Percentiles rank a stretch among this genome's conserved stretches.
phyloP scores from a whole-genome alignment of 2,888 invertebrate genomes.

The Silvanus unidentatus region DNA sequence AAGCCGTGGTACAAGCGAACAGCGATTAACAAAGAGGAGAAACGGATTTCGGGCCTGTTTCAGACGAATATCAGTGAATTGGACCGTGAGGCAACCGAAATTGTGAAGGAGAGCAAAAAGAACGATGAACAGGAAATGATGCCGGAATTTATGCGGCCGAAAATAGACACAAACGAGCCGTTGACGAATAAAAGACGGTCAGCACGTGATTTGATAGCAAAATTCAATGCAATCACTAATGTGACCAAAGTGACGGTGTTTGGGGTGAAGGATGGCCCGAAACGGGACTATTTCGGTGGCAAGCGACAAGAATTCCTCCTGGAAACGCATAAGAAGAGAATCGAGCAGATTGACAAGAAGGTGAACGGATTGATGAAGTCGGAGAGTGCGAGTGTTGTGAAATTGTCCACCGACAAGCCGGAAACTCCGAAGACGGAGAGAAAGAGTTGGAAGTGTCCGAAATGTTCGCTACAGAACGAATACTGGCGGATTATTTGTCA shows the following conservation, averaged over 20 bases:
- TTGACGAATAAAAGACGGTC: conserved; percentile 39
- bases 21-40: conserved; percentile 39
- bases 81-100: conserved; percentile 71
- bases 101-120: conserved; percentile 50
- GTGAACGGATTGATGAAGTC: conserved; percentile 40
- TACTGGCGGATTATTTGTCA: conserved; percentile 59
- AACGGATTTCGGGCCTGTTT: conserved; percentile 55
- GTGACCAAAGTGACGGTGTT: conserved; percentile 53
- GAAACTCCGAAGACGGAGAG: conserved; percentile 37
- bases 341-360: conserved; percentile 33
- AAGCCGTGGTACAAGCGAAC: conserved; percentile 60
- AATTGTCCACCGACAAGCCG: conserved; percentile 29
- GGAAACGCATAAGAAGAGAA: conserved; percentile 32
- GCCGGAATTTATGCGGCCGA: conserved; percentile 44
- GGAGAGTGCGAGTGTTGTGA: conserved; percentile 40
- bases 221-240: conserved; percentile 58
- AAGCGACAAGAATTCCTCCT: conserved; percentile 30
- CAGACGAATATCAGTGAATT: conserved; percentile 73
- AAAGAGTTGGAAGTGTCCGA: conserved; percentile 54
- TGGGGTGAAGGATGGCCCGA: conserved; percentile 31
- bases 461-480: conserved; percentile 56
- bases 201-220: conserved; percentile 54
- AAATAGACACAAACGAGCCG: conserved; percentile 33
- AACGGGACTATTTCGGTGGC: conserved; percentile 36
- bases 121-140: conserved; percentile 32